These are phyloP conservation scores for Nylanderia fulva DNA, from an alignment of 1,140 invertebrate species.

Conservation along the genomic window DNA sequence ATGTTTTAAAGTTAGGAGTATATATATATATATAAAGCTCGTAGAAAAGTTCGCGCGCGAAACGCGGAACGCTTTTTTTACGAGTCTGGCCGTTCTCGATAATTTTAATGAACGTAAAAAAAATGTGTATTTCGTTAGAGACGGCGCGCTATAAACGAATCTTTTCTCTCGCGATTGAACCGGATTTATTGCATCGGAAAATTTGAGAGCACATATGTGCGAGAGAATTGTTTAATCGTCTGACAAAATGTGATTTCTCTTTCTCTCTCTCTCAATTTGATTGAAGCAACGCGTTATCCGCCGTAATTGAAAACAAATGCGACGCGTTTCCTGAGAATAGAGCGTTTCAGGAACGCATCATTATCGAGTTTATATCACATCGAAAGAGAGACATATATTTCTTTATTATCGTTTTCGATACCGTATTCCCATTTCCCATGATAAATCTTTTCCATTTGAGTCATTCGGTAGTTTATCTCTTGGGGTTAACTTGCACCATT, in stretches of 20 bases:
- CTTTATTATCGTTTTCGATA: constrained; percentile 11
- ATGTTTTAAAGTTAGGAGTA: constrained; percentile 13
- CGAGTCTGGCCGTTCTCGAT: background rate
- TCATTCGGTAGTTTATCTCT: constrained; percentile 36
- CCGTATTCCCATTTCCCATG: constrained; percentile 17
- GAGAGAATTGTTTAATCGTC: constrained; percentile 31
- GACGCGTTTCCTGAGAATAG: background rate
- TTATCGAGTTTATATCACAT: background rate
- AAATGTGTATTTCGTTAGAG: constrained; percentile 24
- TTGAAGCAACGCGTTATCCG: constrained; percentile 2
- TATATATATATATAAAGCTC: background rate
- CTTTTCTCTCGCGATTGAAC: background rate
- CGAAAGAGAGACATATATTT: no score
- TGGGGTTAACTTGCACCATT: constrained; percentile 22
- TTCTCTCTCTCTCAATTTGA: background rate
- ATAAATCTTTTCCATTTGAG: constrained; percentile 41
- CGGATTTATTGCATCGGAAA: constrained; percentile 16
- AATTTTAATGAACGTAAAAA: constrained; percentile 38
- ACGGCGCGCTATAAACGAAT: constrained; percentile 8
- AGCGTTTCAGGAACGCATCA: background rate
- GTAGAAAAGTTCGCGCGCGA: background rate
- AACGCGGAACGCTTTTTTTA: background rate
- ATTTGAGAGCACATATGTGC: background rate
- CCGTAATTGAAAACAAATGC: constrained; percentile 26
- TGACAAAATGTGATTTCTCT: constrained; percentile 19